Conservation (phyloP, 2,113 vertebrate species). For the Mirounga angustirostris region DNA sequence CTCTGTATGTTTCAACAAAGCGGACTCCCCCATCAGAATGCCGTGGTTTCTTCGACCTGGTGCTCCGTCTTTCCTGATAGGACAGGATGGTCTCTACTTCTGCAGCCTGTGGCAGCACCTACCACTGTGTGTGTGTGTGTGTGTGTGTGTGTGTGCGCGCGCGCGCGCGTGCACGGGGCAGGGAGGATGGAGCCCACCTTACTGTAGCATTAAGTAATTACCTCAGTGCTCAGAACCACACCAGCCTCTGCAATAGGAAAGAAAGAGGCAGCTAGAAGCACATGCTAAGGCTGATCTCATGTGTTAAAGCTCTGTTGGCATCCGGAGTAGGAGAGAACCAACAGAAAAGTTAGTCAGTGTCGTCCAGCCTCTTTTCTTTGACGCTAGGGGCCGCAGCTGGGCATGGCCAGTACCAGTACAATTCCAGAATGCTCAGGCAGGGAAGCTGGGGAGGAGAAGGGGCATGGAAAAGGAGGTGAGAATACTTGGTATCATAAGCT, state of each 20-base stretch:
- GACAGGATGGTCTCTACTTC: background rate
- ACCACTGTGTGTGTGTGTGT: background rate
- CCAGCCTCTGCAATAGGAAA: background rate
- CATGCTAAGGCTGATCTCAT: background rate
- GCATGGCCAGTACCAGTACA: rapidly evolving
- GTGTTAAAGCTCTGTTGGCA: background rate
- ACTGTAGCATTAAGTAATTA: background rate
- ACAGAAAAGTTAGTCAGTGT: background rate
- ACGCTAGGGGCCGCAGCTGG: background rate
- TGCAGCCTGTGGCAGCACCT: background rate
- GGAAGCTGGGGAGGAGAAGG: background rate
- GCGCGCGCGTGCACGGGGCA: background rate
- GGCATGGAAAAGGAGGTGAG: background rate
- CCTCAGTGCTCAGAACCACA: background rate
- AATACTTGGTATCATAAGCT: background rate
- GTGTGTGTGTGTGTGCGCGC: too few species aligned
- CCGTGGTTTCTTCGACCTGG: background rate
- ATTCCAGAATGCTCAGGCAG: background rate
- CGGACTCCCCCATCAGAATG: background rate
- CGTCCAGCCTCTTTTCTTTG: background rate
- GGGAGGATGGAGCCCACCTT: background rate
- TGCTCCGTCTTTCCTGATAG: background rate
- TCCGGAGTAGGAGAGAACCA: background rate
- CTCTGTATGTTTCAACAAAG: background rate
- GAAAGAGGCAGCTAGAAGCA: background rate